phyloP scores from a whole-genome alignment of 2,888 invertebrate genomes.

The Phasia obesa region DNA sequence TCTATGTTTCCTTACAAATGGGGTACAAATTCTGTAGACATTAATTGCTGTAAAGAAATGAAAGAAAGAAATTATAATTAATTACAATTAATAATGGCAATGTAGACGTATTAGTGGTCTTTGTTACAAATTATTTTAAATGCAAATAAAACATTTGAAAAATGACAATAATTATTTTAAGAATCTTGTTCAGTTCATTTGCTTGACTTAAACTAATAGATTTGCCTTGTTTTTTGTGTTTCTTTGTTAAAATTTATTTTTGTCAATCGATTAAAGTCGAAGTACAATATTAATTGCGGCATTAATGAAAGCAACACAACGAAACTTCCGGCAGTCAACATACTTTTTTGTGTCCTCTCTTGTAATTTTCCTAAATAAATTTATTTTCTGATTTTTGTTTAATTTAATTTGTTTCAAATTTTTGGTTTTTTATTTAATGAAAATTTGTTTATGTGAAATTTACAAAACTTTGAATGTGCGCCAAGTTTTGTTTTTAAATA shows the following conservation, averaged over 20 bases:
- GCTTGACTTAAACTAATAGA: slow-evolving; percentile 16
- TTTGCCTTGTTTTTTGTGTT: background rate
- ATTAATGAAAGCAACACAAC: slow-evolving; percentile 17
- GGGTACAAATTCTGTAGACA: slow-evolving; percentile 56
- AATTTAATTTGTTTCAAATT: slow-evolving; percentile 49
- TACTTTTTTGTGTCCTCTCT: slow-evolving; percentile 9
- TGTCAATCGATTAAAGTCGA: slow-evolving; percentile 64
- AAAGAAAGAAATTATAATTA: slow-evolving; percentile 58
- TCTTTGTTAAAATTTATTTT: slow-evolving; percentile 40
- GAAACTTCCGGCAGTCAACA: slow-evolving; percentile 57
- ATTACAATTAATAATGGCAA: slow-evolving; percentile 68
- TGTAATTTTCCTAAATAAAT: background rate
- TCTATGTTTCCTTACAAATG: slow-evolving; percentile 41
- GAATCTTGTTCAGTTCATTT: background rate
- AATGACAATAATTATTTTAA: slow-evolving; percentile 25
- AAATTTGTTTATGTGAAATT: slow-evolving; percentile 61
- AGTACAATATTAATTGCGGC: slow-evolving; percentile 35
- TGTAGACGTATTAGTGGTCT: slow-evolving; percentile 33
- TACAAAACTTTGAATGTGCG: slow-evolving; percentile 67
- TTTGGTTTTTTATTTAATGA: slow-evolving; percentile 43
- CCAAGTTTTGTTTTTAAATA: slow-evolving; percentile 49
- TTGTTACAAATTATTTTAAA: slow-evolving; percentile 38
- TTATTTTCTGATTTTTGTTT: slow-evolving; percentile 33
- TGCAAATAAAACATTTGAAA: slow-evolving; percentile 36
- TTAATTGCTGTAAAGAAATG: slow-evolving; percentile 64